Conservation (phyloP, 2,113 vertebrate species). For the Neotragus moschatus region DNA sequence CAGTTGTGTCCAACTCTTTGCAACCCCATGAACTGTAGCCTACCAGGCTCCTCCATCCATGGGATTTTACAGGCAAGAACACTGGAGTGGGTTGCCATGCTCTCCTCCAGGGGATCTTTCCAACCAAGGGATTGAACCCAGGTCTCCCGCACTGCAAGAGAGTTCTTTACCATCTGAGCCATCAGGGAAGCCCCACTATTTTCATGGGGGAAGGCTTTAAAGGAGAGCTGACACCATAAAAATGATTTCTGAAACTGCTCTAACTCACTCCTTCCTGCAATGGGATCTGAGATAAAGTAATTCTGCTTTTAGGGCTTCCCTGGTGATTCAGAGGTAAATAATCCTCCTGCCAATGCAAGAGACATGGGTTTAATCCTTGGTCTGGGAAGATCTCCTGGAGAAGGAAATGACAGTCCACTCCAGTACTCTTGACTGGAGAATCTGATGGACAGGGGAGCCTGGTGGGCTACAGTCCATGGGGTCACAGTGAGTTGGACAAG, state of each 20-base stretch:
- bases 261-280: background rate
- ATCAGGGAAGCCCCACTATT: background rate
- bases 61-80: background rate
- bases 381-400: background rate
- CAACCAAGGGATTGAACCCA: rapidly evolving
- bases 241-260: background rate
- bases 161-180: background rate
- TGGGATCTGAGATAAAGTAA: background rate
- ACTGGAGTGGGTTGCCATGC: background rate
- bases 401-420: background rate
- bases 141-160: rapidly evolving
- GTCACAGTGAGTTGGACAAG: background rate
- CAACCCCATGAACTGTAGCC: rapidly evolving
- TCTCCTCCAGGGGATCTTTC: background rate
- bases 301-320: background rate
- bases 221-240: background rate
- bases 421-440: background rate
- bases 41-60: background rate
- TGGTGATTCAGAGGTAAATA: background rate
- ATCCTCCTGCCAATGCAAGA: background rate
- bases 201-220: background rate
- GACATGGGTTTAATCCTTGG: background rate
- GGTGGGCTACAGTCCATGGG: background rate
- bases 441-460: background rate
- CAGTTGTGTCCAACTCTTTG: background rate